phyloP scores from a whole-genome alignment of 2,113 vertebrate species.

The Pterocles burchelli region DNA sequence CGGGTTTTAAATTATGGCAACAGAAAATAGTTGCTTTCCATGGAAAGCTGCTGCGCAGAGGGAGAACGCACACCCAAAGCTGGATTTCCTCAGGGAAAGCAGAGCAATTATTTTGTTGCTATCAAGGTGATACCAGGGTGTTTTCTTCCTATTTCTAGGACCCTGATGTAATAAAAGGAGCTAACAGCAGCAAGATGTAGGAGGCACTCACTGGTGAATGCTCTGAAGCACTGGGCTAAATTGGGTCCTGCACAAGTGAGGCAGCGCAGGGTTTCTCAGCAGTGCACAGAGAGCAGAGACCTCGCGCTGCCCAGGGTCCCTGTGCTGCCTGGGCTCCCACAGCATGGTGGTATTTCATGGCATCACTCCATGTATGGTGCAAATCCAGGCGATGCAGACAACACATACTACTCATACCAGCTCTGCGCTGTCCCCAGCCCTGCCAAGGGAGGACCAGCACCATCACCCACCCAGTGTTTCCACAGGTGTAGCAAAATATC shows the following conservation, averaged over 20 bases:
- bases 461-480: background rate
- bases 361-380: accelerated
- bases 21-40: background rate
- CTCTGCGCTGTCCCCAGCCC: background rate
- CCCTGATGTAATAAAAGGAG: background rate
- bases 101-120: background rate
- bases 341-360: background rate
- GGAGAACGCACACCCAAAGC: accelerated
- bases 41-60: background rate
- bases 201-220: background rate
- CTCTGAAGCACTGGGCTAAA: background rate
- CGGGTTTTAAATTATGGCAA: background rate
- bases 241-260: background rate
- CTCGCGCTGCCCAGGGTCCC: background rate
- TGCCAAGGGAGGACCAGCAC: accelerated
- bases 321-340: background rate
- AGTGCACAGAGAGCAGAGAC: accelerated
- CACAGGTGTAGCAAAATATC: background rate
- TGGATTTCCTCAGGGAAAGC: background rate
- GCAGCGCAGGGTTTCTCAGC: background rate
- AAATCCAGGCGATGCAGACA: background rate
- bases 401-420: accelerated
- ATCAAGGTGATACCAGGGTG: background rate
- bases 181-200: background rate
- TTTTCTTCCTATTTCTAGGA: background rate